These are phyloP conservation scores for Brevimyrus niger DNA, from an alignment of 2,113 vertebrate species.

Conservation along the genomic window DNA sequence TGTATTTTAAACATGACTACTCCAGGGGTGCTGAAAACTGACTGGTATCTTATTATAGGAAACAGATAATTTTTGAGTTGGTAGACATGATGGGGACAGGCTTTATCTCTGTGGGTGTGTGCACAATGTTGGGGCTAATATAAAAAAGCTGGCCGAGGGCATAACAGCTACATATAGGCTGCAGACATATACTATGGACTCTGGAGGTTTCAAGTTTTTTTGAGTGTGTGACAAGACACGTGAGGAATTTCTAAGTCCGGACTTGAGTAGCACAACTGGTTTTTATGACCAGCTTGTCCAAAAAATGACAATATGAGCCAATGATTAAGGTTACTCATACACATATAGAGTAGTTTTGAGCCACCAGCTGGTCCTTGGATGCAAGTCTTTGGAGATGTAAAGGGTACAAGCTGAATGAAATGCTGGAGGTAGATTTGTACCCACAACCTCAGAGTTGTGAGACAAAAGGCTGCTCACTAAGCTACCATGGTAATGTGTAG, in stretches of 20 bases:
- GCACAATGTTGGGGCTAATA: too few relatives aligned
- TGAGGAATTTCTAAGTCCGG: too few relatives aligned
- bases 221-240: too few relatives aligned
- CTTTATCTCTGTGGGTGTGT: too few relatives aligned
- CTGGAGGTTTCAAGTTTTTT: too few relatives aligned
- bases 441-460: not conserved
- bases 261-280: too few relatives aligned
- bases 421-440: not conserved
- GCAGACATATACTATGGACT: not conserved
- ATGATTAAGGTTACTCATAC: not conserved
- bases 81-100: too few relatives aligned
- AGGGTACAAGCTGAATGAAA: not conserved
- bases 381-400: not conserved
- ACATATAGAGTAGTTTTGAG: not conserved
- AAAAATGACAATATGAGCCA: not conserved
- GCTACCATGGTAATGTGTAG: not conserved
- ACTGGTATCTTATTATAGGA: too few relatives aligned
- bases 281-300: not conserved
- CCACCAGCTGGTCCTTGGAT: not conserved
- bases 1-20: too few relatives aligned
- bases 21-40: too few relatives aligned
- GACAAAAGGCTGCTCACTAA: not conserved
- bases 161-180: not conserved
- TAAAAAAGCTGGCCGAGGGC: too few relatives aligned
- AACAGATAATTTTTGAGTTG: too few relatives aligned